Evolutionary conservation across 2,113 vertebrate genomes (phyloP).

Genomic region (Procavia capensis): DNA sequence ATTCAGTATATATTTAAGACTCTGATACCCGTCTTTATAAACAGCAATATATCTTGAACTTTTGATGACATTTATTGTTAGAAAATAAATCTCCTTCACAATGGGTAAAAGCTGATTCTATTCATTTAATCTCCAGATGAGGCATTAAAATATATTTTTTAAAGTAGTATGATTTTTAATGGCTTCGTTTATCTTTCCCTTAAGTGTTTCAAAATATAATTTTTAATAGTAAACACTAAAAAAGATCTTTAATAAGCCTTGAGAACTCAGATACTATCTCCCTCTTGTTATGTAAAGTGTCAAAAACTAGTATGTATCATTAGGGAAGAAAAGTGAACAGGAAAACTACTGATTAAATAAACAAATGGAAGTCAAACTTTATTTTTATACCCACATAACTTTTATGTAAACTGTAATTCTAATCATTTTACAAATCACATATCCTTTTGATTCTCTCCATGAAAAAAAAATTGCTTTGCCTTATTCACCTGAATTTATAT

Average conservation of each 20-base stretch:
- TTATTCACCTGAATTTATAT: neutral
- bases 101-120: neutral
- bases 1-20: neutral
- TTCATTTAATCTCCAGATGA: neutral
- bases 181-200: too few species aligned
- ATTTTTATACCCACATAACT: neutral
- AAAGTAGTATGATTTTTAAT: too few species aligned
- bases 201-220: neutral
- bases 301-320: neutral
- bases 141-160: neutral
- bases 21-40: neutral
- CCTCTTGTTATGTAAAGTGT: neutral
- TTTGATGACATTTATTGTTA: neutral
- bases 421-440: neutral
- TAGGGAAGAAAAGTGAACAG: neutral
- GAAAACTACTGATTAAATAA: neutral
- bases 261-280: neutral
- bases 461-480: neutral
- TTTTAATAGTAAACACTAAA: neutral
- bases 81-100: neutral
- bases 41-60: neutral
- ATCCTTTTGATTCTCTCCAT: neutral
- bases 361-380: neutral
- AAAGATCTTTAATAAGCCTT: neutral
- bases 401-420: neutral